Conservation (phyloP, 2,797 vertebrate species). For the Linurgus olivaceus region DNA sequence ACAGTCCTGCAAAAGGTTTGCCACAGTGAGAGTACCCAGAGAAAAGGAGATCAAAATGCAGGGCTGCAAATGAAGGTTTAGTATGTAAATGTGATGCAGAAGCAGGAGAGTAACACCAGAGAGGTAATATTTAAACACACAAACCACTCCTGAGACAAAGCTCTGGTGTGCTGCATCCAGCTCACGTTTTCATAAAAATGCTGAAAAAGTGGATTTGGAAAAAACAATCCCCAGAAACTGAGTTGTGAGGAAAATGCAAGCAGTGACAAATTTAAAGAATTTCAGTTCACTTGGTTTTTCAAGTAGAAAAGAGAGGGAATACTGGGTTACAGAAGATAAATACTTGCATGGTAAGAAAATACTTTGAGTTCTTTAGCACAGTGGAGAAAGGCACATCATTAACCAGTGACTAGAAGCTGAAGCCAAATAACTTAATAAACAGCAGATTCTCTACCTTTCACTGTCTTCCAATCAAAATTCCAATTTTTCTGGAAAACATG, state of each 20-base stretch:
- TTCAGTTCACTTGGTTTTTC: not conserved
- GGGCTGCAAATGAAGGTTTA: not conserved
- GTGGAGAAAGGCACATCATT: not conserved
- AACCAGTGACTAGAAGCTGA: not conserved
- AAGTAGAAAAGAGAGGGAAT: not conserved
- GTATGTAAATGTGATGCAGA: not conserved
- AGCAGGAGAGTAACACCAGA: not conserved
- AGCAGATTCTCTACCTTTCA: not conserved
- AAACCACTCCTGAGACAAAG: not conserved
- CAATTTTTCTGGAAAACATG: not conserved
- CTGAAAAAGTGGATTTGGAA: not conserved
- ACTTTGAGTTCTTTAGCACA: not conserved
- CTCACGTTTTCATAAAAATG: not conserved
- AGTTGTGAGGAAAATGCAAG: not conserved
- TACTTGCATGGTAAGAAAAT: not conserved
- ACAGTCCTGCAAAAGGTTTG: not conserved
- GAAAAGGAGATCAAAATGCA: not conserved
- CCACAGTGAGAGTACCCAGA: not conserved
- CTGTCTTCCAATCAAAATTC: not conserved
- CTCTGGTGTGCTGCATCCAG: not conserved
- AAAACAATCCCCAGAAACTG: not conserved
- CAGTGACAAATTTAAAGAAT: not conserved
- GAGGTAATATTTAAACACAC: not conserved
- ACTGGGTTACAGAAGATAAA: not conserved
- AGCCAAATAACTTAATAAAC: conserved; percentile 34